Evolutionary conservation across 2,797 vertebrate genomes (phyloP), one percentile per base, ranked within the genome.

Genomic region (Gymnothorax reevesii): DNA sequence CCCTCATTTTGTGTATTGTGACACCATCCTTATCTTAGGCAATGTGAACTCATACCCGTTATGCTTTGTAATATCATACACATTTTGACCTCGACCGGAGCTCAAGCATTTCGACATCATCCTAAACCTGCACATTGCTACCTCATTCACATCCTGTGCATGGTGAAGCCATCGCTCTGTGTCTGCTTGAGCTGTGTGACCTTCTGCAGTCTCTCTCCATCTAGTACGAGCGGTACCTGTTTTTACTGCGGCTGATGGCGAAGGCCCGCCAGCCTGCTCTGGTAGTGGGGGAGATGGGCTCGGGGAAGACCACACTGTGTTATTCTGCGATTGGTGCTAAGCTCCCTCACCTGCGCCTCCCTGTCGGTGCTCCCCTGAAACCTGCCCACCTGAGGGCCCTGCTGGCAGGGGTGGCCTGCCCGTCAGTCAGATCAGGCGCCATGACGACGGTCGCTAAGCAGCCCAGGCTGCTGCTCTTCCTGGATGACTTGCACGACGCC

Each of bases 271-370:
- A 95, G 69, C 96, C 97, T 0, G 93, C 95, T 73, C 82, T 98
- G 85, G 91, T 98, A 52, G 92, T 94, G 4, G 97, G 97, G 86
- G 96, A 97, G 88, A 89, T 92, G 0, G 92, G 94, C 22, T 92
- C 95, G 57, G 97, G 97, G 75, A 98, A 97, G 94, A 96, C 96
- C 3, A 90, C 92, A 17, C 90, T 97, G 84, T 96, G 95, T 64
- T 93, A 95, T 87, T 86, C 88, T 60, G 88, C 97, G 13, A 89
- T 96, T 85, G 91, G 91, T 84, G 94, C 93, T 71, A 89, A 92
- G 71, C 93, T 91, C 85, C 87, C 93, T 0, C 94, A 93, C 86
- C 83, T 93, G 0, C 89, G 88, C 33, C 90, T 96, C 2, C 86
- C 92, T 60, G 89, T 93, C 82, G 94, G 94, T 86, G 91, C 94